Evolutionary conservation across 2,888 invertebrate genomes (phyloP), one percentile per base, ranked within the genome.

Genomic region (Tricholauxania praeusta): DNA sequence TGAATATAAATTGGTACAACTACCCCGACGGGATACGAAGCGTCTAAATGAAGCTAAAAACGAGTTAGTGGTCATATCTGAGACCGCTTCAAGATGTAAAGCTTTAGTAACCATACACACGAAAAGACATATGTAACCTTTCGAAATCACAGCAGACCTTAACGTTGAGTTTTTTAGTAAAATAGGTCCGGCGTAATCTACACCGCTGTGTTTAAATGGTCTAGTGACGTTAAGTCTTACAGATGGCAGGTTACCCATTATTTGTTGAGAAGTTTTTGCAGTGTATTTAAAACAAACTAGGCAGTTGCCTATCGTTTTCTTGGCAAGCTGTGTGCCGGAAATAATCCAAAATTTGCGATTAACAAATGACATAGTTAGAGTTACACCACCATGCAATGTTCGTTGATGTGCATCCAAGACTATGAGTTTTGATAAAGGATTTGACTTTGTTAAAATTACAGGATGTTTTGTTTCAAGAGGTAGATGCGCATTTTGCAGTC

Each of bases 121-220:
- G 3, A 22, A 22, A 22, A 22, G 22, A 3, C 22, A 22, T 22
- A 71, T 49, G 52, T 71, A 75, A 1, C 55, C 15, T 49, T 74
- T 73, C 8, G 22, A 47, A 3, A 7, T 32, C 14, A 19, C 49
- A 17, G 51, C 63, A 64, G 32, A 12, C 17, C 65, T 15, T 52
- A 51, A 10, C 22, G 22, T 64, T 19, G 72, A 59, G 52, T 75
- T 78, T 17, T 76, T 73, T 12, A 78, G 71, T 10, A 17, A 39
- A 32, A 78, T 65, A 2, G 78, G 77, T 17, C 78, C 78, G 47
- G 73, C 77, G 51, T 76, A 79, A 64, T 80, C 79, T 8, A 78
- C 68, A 8, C 78, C 78, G 7, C 68, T 74, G 17, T 71, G 57
- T 12, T 69, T 47, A 60, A 79, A 79, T 4, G 77, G 76, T 55